These are phyloP conservation scores for Ectemnius continuus DNA, from an alignment of 2,888 invertebrate species.

Conservation along the genomic window DNA sequence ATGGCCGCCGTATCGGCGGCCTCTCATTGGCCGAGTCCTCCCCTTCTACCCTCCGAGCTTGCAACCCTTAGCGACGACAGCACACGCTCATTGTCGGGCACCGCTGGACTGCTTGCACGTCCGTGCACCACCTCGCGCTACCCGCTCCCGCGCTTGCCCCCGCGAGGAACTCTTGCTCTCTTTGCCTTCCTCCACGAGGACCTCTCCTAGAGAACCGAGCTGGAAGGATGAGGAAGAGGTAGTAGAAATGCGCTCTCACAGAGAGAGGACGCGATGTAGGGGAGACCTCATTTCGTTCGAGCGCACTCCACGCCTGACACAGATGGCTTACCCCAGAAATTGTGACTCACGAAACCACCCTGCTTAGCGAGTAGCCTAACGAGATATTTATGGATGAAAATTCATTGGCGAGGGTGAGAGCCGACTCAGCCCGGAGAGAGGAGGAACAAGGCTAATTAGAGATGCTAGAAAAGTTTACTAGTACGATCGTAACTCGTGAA, in stretches of 20 bases:
- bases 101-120: slow-evolving; percentile 35
- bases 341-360: slow-evolving; percentile 1
- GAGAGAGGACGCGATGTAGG: slow-evolving; percentile 4
- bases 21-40: slow-evolving; percentile 74
- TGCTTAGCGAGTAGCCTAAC: slow-evolving; percentile 4
- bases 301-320: slow-evolving; percentile 3
- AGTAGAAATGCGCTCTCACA: slow-evolving; percentile 1
- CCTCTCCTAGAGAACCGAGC: slow-evolving; percentile 38
- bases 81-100: slow-evolving; percentile 62
- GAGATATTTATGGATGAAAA: slow-evolving; percentile 1
- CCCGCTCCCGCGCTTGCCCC: slow-evolving; percentile 11
- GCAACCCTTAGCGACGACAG: slow-evolving; percentile 53
- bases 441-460: no score
- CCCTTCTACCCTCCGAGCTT: slow-evolving; percentile 53
- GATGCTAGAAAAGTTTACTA: no score
- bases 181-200: slow-evolving; percentile 28
- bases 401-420: no score
- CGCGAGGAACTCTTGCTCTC: slow-evolving; percentile 38
- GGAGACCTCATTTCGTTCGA: slow-evolving; percentile 7
- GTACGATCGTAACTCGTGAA: no score
- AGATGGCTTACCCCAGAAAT: slow-evolving; percentile 5
- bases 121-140: slow-evolving; percentile 30
- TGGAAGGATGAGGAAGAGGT: slow-evolving; percentile 7
- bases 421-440: no score
- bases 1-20: slow-evolving; percentile 75